These are phyloP conservation scores for Aythya baeri DNA, from an alignment of 2,113 vertebrate genomes.

Conservation along the genomic window DNA sequence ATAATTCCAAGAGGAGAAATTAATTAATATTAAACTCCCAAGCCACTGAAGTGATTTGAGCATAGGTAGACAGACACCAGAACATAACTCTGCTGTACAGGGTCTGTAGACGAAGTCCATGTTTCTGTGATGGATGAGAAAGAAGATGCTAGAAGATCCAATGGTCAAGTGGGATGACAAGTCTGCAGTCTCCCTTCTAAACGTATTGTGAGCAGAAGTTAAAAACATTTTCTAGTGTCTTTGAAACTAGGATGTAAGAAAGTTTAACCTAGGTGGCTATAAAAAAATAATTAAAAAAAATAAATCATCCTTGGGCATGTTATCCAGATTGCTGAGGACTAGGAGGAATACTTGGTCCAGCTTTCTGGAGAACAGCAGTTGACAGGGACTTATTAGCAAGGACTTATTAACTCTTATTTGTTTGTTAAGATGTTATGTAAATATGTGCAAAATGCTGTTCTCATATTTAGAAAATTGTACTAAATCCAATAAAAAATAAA, in stretches of 20 bases:
- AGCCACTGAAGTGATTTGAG: background rate
- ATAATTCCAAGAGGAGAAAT: background rate
- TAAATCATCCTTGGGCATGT: background rate
- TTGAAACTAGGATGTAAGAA: background rate
- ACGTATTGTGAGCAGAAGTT: background rate
- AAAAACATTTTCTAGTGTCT: background rate
- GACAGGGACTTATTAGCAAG: background rate
- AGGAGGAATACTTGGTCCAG: background rate
- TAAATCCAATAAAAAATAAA: background rate
- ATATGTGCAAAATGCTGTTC: background rate
- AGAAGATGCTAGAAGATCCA: background rate
- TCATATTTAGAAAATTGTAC: background rate
- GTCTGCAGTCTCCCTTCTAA: background rate
- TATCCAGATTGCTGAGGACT: background rate
- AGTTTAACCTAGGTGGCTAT: background rate
- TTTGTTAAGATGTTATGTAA: background rate
- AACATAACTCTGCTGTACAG: background rate
- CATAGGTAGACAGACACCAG: background rate
- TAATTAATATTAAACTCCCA: slow-evolving; percentile 8
- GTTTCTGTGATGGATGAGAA: background rate
- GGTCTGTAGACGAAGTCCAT: background rate
- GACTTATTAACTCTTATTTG: background rate
- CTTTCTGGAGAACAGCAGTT: background rate
- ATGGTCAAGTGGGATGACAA: background rate
- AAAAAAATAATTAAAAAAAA: background rate